Conservation (phyloP, 1,140 invertebrate species). For the Paraescarpia echinospica region DNA sequence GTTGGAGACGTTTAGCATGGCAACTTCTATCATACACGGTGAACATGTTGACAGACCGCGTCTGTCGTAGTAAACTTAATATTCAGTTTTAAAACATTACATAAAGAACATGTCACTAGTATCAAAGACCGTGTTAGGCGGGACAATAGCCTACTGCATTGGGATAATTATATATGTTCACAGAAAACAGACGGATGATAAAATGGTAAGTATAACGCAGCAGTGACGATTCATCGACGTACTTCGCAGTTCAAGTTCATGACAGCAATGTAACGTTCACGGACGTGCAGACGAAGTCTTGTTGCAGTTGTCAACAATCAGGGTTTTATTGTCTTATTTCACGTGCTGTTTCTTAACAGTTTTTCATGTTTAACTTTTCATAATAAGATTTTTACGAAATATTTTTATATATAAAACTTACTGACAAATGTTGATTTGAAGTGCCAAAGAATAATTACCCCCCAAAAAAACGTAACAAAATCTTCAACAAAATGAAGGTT, state of each 20-base stretch:
- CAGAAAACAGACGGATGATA: slow-evolving; percentile 12
- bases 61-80: background rate
- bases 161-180: slow-evolving; percentile 6
- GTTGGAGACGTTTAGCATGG: background rate
- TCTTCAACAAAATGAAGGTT: too few species aligned
- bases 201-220: background rate
- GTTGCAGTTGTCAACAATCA: background rate
- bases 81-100: background rate
- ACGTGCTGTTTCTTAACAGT: too few species aligned
- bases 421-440: too few species aligned
- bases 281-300: background rate
- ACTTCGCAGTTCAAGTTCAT: background rate
- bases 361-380: too few species aligned
- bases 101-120: slow-evolving; percentile 2
- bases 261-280: background rate
- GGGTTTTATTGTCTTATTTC: too few species aligned
- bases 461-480: too few species aligned
- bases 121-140: background rate
- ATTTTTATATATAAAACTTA: too few species aligned
- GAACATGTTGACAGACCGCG: background rate
- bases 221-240: background rate
- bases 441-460: too few species aligned
- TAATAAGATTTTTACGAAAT: too few species aligned
- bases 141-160: slow-evolving; percentile 1
- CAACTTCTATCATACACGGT: background rate